Base-by-base conservation (phyloP, 2,113 vertebrate species). In the Caretta caretta region DNA sequence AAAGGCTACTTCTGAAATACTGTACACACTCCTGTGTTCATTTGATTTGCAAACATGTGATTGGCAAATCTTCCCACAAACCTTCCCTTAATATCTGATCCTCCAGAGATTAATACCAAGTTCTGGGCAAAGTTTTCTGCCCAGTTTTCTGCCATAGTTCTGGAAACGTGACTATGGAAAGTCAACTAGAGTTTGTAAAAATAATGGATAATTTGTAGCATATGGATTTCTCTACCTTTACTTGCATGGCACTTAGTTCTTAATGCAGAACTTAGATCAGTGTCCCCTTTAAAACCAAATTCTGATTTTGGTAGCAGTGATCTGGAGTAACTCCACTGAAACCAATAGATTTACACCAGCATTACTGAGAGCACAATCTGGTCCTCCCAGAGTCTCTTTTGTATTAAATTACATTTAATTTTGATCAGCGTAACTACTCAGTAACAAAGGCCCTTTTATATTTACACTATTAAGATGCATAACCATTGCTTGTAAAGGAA, bases 81-180 rank as follows among this genome's bases (percentile, higher is more conserved):
- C 4, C n/a, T 38, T 19, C 17, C 62, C 65, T 83, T 14, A 82
- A 4, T 54, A 48, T 92, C 89, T 81, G 83, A 81, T 89, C 88
- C 12, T 50, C 22, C 89, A 25, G 48, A 0, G 0, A 54, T 38
- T 90, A 83, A 46, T 10, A 49, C 1, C 2, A 53, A 16, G 17
- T 35, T 91, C 80, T 92, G 83, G 65, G 49, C 20, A 84, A 8
- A 31, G 35, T 5, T 87, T 27, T 56, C 42, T n/a, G n/a, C n/a
- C n/a, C n/a, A n/a, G n/a, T n/a, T n/a, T n/a, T n/a, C n/a, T n/a
- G n/a, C n/a, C 84, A 78, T 75, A 80, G 62, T 87, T 86, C 14
- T 50, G n/a, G 53, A 54, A 1, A 3, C 19, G 1, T 80, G 27
- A 38, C 1, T 22, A 46, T 84, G 56, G 56, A 48, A 1, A 1